phyloP scores from a whole-genome alignment of 2,797 vertebrate genomes.

The Sphenodon punctatus region DNA sequence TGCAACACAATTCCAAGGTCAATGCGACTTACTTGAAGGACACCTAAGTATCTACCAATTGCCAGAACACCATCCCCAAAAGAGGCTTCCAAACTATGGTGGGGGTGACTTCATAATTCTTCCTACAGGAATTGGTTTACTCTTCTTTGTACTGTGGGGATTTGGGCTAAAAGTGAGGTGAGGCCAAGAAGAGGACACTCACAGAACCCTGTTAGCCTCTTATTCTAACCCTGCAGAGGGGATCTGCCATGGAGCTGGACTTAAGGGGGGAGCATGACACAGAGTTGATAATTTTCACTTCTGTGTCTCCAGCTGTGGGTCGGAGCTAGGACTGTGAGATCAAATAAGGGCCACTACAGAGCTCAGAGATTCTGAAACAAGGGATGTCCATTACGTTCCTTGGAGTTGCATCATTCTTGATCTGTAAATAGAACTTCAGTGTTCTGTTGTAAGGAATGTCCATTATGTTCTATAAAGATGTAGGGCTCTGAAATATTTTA shows the following conservation, averaged over 20 bases:
- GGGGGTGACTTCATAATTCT: neutral
- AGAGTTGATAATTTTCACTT: neutral
- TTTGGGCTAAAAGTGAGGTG: neutral
- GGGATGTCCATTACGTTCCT: no score
- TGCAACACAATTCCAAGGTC: neutral
- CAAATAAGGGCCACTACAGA: no score
- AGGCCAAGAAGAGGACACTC: neutral
- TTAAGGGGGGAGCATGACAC: neutral
- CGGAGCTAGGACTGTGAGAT: neutral
- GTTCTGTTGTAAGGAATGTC: no score
- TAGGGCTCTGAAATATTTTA: no score
- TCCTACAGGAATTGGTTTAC: neutral
- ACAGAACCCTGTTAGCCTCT: neutral
- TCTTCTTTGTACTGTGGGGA: neutral
- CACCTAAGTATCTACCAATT: neutral
- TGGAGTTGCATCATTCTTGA: no score
- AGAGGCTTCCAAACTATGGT: neutral
- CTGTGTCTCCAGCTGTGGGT: neutral
- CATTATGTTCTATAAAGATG: no score
- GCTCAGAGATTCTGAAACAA: no score
- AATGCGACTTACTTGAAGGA: neutral
- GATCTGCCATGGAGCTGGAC: neutral
- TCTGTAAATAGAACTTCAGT: no score
- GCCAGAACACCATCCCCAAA: no score
- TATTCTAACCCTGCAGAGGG: neutral